Percentiles rank a stretch among this genome's conserved stretches.
Conservation (phyloP, 2,113 vertebrate species). For the Amphilophus citrinellus region DNA sequence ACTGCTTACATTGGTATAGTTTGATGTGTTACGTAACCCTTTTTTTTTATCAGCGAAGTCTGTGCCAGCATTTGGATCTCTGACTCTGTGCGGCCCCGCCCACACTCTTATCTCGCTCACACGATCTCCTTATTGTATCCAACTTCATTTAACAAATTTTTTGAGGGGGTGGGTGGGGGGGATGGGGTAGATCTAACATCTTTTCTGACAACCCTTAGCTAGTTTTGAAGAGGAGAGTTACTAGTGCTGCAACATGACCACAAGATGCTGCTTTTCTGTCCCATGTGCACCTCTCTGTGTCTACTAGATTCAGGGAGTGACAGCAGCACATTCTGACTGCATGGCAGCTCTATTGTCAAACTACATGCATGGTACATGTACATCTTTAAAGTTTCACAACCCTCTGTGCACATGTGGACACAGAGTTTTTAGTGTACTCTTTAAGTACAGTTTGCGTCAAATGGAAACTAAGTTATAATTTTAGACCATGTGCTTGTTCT, state of each 20-base stretch:
- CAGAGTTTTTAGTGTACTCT: background rate
- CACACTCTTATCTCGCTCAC: background rate
- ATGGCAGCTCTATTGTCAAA: background rate
- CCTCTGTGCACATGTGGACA: no score
- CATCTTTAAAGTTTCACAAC: no score
- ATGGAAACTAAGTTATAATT: background rate
- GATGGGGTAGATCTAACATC: background rate
- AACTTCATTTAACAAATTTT: background rate
- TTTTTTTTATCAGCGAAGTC: accelerated
- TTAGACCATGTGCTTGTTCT: background rate
- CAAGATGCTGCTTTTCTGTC: no score
- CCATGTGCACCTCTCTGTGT: background rate
- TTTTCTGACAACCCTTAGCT: background rate
- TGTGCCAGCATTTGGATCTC: background rate
- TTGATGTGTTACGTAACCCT: background rate
- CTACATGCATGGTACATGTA: background rate
- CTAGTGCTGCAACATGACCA: background rate
- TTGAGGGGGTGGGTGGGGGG: background rate
- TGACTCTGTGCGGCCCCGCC: background rate
- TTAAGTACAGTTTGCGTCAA: background rate
- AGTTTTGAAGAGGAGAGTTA: background rate
- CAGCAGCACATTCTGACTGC: background rate
- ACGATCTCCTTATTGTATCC: background rate
- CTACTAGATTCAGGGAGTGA: background rate
- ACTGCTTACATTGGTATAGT: background rate